phyloP scores from a whole-genome alignment of 2,888 invertebrate species.

The Rhamnusium bicolor region DNA sequence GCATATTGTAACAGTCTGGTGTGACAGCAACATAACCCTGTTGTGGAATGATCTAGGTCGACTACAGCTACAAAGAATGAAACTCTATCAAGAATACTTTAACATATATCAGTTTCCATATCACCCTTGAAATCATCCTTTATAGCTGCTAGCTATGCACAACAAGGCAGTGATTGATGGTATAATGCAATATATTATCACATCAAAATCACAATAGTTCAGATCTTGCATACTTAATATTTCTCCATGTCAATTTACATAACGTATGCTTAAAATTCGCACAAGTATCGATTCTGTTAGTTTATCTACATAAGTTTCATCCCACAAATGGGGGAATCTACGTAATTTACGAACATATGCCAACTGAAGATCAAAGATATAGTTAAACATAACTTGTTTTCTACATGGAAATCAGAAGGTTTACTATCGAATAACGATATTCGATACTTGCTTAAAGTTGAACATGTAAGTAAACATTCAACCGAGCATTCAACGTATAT shows the following conservation, averaged over 20 bases:
- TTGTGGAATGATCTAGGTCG: neutral
- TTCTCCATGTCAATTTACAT: constrained; percentile 16
- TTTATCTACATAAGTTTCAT: constrained; percentile 14
- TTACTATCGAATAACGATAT: constrained; percentile 22
- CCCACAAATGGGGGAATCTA: constrained; percentile 27
- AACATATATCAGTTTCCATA: neutral
- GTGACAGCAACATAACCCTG: neutral
- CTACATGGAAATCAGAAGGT: constrained; percentile 27
- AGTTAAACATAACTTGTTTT: constrained; percentile 27
- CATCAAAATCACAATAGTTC: constrained; percentile 6
- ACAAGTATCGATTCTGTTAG: constrained; percentile 23
- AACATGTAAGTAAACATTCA: constrained; percentile 28
- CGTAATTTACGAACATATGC: constrained; percentile 17
- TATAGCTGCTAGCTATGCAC: neutral
- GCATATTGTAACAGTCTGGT: too few species aligned
- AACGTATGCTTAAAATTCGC: constrained; percentile 19
- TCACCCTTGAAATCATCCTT: neutral
- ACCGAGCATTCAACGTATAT: constrained; percentile 12
- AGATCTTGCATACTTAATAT: neutral
- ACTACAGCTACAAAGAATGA: neutral
- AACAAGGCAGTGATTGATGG: neutral
- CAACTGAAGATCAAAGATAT: constrained; percentile 27
- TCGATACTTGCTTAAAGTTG: constrained; percentile 23
- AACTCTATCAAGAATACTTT: neutral
- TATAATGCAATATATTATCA: constrained; percentile 7